phyloP scores from a whole-genome alignment of 2,113 vertebrate species.

The Anoura caudifer region DNA sequence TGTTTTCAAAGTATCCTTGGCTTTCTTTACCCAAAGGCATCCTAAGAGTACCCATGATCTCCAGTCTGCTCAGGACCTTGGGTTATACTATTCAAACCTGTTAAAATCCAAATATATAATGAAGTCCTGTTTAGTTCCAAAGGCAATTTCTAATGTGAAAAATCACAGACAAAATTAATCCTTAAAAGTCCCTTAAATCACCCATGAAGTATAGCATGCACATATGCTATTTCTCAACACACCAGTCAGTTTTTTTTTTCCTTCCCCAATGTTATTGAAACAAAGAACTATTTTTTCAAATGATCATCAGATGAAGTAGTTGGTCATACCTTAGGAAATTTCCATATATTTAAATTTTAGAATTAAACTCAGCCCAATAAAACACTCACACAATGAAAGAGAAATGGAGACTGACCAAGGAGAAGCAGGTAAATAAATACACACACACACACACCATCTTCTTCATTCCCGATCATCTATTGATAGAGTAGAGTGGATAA shows the following conservation, averaged over 20 bases:
- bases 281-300: neutral
- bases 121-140: constrained; percentile 21
- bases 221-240: neutral
- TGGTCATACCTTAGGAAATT: constrained; percentile 10
- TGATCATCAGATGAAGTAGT: neutral
- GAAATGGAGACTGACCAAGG: neutral
- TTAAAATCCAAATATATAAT: neutral
- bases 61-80: neutral
- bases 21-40: neutral
- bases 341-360: neutral
- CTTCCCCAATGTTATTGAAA: neutral
- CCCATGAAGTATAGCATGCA: neutral
- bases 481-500: neutral
- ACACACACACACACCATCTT: neutral
- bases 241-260: neutral
- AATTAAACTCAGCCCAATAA: neutral
- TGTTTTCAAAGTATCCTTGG: neutral
- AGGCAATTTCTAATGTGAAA: neutral
- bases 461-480: neutral
- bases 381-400: neutral
- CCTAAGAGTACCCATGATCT: neutral
- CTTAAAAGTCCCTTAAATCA: neutral
- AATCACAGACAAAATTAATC: neutral
- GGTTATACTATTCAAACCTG: neutral
- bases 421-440: neutral